Evolutionary conservation across 2,888 invertebrate genomes (phyloP), one percentile per base, ranked within the genome.

Genomic region (Melanargia galathea): DNA sequence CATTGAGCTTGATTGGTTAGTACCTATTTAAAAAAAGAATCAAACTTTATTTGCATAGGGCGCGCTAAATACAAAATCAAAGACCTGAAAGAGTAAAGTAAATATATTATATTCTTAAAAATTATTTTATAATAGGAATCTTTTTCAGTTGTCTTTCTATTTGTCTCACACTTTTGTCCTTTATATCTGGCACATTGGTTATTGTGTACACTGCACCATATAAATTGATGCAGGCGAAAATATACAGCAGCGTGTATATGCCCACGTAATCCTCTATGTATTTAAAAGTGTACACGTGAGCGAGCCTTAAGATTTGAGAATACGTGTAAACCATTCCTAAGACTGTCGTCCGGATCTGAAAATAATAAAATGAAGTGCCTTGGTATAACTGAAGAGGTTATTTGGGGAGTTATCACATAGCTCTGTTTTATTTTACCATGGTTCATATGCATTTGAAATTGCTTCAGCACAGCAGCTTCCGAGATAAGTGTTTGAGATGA

Each of bases 71-170:
- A 1, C 7, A 13, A 40, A 65, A 60, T 56, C 18, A 52, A 60
- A 56, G 56, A n/a, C 48, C 43, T 1, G 2, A 33, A n/a, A n/a
- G n/a, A n/a, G n/a, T 2, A 38, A 51, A 30, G 43, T 40, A 35
- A 11, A 18, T 24, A 43, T 16, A 38, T n/a, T n/a, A n/a, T n/a
- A n/a, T n/a, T n/a, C n/a, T n/a, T n/a, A 20, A 10, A 46, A 57
- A 58, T 60, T 33, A 51, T 43, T 85, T 82, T 2, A 86, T 75
- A 33, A 88, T 68, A 1, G 84, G 81, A 11, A 80, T 74, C 58
- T 86, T 75, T 66, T 84, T 88, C 26, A 90, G 60, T 24, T 86
- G 86, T 24, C 72, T 82, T 51, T 90, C 89, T 20, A 90, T 84
- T 46, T 85, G 82, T 68, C 69, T 81, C 0, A 82, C 74, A 57